phyloP scores from a whole-genome alignment of 1,140 invertebrate species.

The Pantala flavescens region DNA sequence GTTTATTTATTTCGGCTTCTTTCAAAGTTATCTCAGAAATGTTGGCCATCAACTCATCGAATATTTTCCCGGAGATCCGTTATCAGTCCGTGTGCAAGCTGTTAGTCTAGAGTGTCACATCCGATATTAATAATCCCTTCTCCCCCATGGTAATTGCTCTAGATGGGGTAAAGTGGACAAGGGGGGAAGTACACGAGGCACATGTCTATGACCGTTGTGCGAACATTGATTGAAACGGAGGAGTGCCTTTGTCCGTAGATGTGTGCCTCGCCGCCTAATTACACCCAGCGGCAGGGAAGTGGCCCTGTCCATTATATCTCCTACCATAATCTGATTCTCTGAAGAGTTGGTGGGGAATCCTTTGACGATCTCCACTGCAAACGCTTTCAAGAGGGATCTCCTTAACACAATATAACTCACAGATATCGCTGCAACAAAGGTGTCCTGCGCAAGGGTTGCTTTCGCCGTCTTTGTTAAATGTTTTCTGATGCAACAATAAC shows the following conservation, averaged over 20 bases:
- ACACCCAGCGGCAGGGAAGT: constrained; percentile 22
- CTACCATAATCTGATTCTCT: constrained; percentile 6
- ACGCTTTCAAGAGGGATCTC: constrained; percentile 30
- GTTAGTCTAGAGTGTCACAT: too few relatives aligned
- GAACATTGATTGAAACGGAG: constrained; percentile 9
- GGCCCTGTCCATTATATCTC: constrained; percentile 21
- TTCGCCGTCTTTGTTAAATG: constrained; percentile 22
- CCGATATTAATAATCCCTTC: neutral
- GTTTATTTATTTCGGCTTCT: too few relatives aligned
- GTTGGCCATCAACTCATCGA: too few relatives aligned
- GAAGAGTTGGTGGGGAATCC: constrained; percentile 20
- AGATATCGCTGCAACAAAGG: constrained; percentile 21
- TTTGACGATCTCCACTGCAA: neutral
- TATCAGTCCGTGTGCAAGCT: too few relatives aligned
- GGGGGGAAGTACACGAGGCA: constrained; percentile 33
- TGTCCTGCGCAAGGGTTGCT: constrained; percentile 19
- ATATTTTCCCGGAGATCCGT: too few relatives aligned
- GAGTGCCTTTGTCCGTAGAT: neutral
- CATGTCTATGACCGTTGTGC: constrained; percentile 33
- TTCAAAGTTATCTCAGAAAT: too few relatives aligned
- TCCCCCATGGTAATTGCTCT: neutral
- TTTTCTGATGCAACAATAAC: too few relatives aligned
- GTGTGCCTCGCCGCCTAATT: neutral
- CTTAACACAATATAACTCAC: constrained; percentile 34
- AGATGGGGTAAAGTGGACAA: constrained; percentile 11